These are phyloP conservation scores for Menura novaehollandiae DNA, from an alignment of 2,113 vertebrate species.

Conservation along the genomic window DNA sequence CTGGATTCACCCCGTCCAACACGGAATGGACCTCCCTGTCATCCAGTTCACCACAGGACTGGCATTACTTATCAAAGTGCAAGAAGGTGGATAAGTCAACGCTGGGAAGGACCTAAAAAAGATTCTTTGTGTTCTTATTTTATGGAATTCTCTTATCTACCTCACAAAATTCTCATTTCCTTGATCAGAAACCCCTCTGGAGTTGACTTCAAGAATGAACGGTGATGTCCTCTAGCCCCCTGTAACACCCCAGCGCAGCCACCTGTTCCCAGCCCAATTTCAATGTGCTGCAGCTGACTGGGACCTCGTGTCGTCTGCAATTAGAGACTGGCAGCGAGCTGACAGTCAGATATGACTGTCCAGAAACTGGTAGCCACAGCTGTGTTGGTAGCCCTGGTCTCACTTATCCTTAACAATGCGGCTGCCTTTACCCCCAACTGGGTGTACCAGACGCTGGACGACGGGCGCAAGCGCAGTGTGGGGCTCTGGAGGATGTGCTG, in stretches of 20 bases:
- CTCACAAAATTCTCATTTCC: background rate
- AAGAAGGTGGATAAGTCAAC: slow-evolving; percentile 87
- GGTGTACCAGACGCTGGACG: slow-evolving; percentile 90
- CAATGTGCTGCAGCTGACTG: slow-evolving; percentile 49
- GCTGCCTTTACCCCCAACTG: slow-evolving; percentile 94
- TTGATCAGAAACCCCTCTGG: background rate
- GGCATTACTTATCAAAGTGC: slow-evolving; percentile 79
- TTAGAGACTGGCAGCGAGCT: background rate
- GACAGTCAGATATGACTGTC: slow-evolving; percentile 83
- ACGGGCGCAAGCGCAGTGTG: slow-evolving; percentile 89
- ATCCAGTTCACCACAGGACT: slow-evolving; percentile 68
- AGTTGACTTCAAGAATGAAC: slow-evolving; percentile 83
- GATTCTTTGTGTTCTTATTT: background rate
- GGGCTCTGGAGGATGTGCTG: slow-evolving; percentile 95
- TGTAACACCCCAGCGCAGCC: slow-evolving; percentile 13
- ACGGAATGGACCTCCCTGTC: slow-evolving; percentile 80
- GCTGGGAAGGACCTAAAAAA: background rate
- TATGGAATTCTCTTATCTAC: slow-evolving; percentile 65
- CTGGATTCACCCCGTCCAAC: background rate
- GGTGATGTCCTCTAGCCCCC: slow-evolving; percentile 93
- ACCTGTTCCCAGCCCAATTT: background rate
- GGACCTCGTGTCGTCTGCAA: slow-evolving; percentile 29
- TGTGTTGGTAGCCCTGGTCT: slow-evolving; percentile 90
- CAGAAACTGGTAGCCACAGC: slow-evolving; percentile 92
- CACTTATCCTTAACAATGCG: slow-evolving; percentile 90